phyloP scores from a whole-genome alignment of 2,888 invertebrate genomes.

The Notodonta dromedarius region DNA sequence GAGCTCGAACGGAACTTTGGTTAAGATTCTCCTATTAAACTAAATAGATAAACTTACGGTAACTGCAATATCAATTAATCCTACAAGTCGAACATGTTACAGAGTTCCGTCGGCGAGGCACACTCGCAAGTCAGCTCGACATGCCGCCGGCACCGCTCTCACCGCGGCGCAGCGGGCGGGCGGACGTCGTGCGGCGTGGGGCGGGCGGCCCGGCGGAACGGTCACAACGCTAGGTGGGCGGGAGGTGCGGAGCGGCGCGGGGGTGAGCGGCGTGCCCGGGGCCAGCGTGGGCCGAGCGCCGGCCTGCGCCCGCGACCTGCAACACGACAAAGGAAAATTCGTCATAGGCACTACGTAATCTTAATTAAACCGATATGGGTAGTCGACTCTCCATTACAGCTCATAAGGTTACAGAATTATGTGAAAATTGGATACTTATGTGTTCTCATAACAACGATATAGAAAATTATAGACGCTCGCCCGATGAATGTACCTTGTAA shows the following conservation, averaged over 20 bases:
- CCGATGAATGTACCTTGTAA: no score
- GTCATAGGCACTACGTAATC: no score
- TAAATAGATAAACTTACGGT: constrained; percentile 79
- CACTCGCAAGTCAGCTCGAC: constrained; percentile 38
- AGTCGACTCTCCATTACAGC: no score
- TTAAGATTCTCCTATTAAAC: constrained; percentile 78
- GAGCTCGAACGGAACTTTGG: constrained; percentile 75
- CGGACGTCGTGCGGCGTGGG: constrained; percentile 18
- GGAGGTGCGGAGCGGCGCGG: constrained; percentile 19
- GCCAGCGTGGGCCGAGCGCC: constrained; percentile 37
- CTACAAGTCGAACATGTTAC: constrained; percentile 55
- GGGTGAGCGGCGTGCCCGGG: constrained; percentile 26
- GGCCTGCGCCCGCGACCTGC: constrained; percentile 58
- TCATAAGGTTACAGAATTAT: no score
- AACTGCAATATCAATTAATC: constrained; percentile 74
- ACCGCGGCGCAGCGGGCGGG: constrained; percentile 17
- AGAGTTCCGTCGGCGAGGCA: constrained; percentile 39
- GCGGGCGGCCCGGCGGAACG: neutral
- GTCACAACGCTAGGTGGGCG: constrained; percentile 3
- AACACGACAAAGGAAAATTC: constrained; percentile 19
- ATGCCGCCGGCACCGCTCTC: constrained; percentile 9
- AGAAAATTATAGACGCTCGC: no score
- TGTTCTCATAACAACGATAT: no score
- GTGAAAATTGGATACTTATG: no score
- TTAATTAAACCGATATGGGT: no score